A percentile compares a stretch with the other conserved stretches of the same genome.
These are phyloP conservation scores for Odontophorus gujanensis DNA, from an alignment of 2,113 vertebrate species.

Conservation along the genomic window DNA sequence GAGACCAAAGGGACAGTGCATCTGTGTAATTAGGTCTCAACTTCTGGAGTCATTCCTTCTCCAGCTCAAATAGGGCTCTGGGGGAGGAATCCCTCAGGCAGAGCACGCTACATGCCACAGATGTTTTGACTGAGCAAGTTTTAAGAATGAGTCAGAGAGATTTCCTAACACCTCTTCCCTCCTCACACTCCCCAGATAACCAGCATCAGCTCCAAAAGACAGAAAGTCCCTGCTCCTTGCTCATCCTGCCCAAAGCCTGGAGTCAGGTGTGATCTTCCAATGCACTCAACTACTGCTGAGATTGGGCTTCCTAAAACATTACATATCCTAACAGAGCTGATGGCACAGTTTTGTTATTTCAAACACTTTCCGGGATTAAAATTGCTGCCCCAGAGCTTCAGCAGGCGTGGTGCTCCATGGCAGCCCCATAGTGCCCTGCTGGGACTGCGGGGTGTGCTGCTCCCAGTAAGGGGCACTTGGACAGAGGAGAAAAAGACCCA, in stretches of 20 bases:
- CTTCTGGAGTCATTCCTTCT: neutral
- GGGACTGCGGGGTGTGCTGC: neutral
- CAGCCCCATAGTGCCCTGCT: neutral
- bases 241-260: neutral
- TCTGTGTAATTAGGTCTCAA: neutral
- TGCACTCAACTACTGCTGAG: neutral
- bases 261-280: neutral
- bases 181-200: neutral
- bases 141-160: conserved; percentile 47
- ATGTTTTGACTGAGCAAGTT: conserved; percentile 19
- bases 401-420: neutral
- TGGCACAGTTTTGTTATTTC: neutral
- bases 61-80: neutral
- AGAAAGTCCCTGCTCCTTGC: neutral
- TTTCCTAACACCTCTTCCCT: conserved; percentile 53
- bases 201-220: neutral
- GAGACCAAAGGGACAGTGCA: neutral
- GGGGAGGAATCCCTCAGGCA: neutral
- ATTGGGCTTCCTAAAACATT: neutral
- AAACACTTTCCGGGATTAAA: rapidly evolving
- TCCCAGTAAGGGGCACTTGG: neutral
- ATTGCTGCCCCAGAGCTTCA: neutral
- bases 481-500: neutral
- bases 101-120: neutral
- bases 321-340: rapidly evolving